Evolutionary conservation across 2,888 invertebrate genomes (phyloP).

Genomic region (Pharmacophagus antenor): DNA sequence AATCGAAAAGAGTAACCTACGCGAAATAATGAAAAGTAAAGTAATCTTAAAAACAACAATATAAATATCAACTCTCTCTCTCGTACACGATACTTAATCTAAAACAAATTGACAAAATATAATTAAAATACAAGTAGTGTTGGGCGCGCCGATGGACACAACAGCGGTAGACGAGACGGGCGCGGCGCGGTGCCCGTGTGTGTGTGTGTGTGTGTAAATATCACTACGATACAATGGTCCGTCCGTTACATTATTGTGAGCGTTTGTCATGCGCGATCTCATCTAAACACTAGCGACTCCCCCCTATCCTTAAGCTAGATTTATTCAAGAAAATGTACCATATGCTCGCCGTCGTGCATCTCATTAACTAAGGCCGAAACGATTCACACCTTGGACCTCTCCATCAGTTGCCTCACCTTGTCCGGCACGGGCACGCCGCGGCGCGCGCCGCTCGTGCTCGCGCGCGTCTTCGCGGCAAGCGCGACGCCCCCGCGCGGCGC

Average conservation of each 20-base stretch:
- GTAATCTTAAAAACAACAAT: slow-evolving; percentile 38
- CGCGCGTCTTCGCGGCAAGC: slow-evolving; percentile 42
- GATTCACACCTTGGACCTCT: slow-evolving; percentile 47
- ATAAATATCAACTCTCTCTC: slow-evolving; percentile 44
- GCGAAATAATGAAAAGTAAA: slow-evolving; percentile 27
- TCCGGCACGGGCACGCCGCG: slow-evolving; percentile 67
- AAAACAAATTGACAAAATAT: slow-evolving; percentile 76
- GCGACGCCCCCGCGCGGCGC: slow-evolving; percentile 35
- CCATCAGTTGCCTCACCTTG: slow-evolving; percentile 59
- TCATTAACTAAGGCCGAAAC: slow-evolving; percentile 36
- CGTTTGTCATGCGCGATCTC: slow-evolving; percentile 57
- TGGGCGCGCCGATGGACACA: slow-evolving; percentile 60
- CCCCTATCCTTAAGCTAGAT: slow-evolving; percentile 45
- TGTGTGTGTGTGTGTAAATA: too few relatives aligned
- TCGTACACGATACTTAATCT: slow-evolving; percentile 52
- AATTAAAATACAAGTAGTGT: slow-evolving; percentile 49
- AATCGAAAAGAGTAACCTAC: slow-evolving; percentile 28
- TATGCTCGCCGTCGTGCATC: slow-evolving; percentile 32
- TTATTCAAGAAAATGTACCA: slow-evolving; percentile 36
- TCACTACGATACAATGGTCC: slow-evolving; percentile 73
- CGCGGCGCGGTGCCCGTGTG: slow-evolving; percentile 38
- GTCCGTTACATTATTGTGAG: slow-evolving; percentile 65
- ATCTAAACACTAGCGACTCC: slow-evolving; percentile 56
- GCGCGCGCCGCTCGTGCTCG: slow-evolving; percentile 49
- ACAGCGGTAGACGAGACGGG: slow-evolving; percentile 63